Evolutionary conservation across 1,140 invertebrate species (phyloP).

Genomic region (Pinna nobilis): DNA sequence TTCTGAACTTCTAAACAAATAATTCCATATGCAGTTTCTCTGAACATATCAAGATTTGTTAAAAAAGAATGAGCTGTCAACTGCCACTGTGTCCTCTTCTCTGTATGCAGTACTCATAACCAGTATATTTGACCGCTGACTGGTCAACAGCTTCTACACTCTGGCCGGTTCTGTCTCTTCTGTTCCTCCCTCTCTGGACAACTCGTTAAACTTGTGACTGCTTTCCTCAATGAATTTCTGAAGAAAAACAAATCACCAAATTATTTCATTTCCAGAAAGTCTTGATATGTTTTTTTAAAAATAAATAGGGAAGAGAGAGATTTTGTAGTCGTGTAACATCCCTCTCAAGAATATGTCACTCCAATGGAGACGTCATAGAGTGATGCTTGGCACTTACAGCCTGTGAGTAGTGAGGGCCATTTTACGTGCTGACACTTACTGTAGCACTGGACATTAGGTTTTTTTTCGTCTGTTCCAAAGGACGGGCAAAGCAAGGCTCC

Average conservation of each 20-base stretch:
- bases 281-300: too few relatives aligned
- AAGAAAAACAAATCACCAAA: slow-evolving; percentile 26
- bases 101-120: too few relatives aligned
- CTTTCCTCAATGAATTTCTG: slow-evolving; percentile 53
- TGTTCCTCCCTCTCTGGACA: slow-evolving; percentile 37
- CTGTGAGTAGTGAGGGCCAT: too few relatives aligned
- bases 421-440: too few relatives aligned
- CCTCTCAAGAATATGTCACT: too few relatives aligned
- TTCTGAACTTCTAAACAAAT: neutral
- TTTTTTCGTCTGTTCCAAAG: neutral
- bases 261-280: too few relatives aligned
- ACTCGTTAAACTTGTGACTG: slow-evolving; percentile 46
- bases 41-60: neutral
- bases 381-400: too few relatives aligned
- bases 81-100: neutral
- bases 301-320: too few relatives aligned
- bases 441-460: too few relatives aligned
- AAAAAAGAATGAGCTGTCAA: neutral
- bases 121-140: neutral
- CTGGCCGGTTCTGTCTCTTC: slow-evolving; percentile 49
- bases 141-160: too few relatives aligned
- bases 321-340: too few relatives aligned
- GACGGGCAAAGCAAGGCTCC: neutral
- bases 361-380: too few relatives aligned
- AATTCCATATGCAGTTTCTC: neutral